Conservation (phyloP, 2,113 vertebrate genomes). For the Oxyruncus cristatus region DNA sequence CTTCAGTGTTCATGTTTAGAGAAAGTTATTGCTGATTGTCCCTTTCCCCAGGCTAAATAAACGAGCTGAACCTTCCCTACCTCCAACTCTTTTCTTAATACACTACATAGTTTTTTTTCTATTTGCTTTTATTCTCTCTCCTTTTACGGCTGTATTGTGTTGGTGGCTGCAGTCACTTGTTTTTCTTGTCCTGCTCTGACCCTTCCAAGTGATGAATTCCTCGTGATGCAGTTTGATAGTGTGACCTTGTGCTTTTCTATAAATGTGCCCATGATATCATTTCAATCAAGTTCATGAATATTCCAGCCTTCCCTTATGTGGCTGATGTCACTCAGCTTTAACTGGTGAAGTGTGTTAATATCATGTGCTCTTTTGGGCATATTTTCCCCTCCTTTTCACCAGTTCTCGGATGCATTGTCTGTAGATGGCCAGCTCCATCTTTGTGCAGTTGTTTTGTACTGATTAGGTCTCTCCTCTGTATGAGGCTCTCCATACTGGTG, state of each 20-base stretch:
- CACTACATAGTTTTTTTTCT: neutral
- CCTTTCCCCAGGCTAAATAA: neutral
- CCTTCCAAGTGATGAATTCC: constrained; percentile 17
- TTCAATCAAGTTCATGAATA: neutral
- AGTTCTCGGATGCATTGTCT: neutral
- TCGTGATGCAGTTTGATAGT: neutral
- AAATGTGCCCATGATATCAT: constrained; percentile 21
- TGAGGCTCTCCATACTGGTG: neutral
- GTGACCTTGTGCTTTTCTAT: constrained; percentile 8
- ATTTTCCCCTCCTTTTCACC: neutral
- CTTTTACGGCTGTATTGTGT: neutral
- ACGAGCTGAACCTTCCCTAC: neutral
- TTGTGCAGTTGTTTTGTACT: neutral
- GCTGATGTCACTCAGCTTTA: neutral
- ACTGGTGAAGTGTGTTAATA: neutral
- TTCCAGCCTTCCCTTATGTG: neutral
- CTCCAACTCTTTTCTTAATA: neutral
- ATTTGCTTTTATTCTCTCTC: neutral
- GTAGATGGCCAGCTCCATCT: neutral
- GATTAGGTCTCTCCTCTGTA: neutral
- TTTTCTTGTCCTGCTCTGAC: constrained; percentile 42
- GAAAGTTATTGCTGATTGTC: neutral
- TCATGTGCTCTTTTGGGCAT: neutral
- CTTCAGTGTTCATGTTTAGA: too few relatives aligned
- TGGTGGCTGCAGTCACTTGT: constrained; percentile 8